Evolutionary conservation across 2,113 vertebrate species (phyloP).

Genomic region (Cottus gobio): DNA sequence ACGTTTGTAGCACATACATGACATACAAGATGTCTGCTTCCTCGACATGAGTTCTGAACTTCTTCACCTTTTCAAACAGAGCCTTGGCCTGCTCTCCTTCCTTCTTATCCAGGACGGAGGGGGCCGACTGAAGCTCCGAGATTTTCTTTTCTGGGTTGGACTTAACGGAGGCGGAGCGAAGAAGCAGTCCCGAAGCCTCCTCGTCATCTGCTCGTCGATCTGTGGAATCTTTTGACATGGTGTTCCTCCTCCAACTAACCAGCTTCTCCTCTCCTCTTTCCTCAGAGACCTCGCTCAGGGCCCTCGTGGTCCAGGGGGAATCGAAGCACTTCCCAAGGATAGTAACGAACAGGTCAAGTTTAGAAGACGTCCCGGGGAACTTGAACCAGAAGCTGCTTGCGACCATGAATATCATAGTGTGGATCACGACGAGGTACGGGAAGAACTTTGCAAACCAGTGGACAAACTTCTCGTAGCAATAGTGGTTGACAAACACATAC

Average conservation of each 20-base stretch:
- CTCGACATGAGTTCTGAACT: conserved; percentile 90
- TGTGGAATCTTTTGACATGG: conserved; percentile 55
- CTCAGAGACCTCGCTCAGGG: conserved; percentile 89
- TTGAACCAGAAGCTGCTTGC: conserved; percentile 95
- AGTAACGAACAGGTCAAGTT: conserved; percentile 92
- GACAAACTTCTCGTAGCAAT: conserved; percentile 90
- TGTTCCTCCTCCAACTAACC: conserved; percentile 71
- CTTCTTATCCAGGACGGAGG: conserved; percentile 88
- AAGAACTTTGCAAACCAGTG: conserved; percentile 95
- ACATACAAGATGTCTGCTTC: conserved; percentile 87
- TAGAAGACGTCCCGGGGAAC: conserved; percentile 92
- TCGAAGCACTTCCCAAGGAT: conserved; percentile 92
- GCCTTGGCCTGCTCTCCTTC: conserved; percentile 93
- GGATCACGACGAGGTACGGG: conserved; percentile 91
- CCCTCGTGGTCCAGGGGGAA: conserved; percentile 91
- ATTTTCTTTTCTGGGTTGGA: conserved; percentile 82
- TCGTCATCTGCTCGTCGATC: conserved; percentile 57
- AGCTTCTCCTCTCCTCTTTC: conserved; percentile 78
- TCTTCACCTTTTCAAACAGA: conserved; percentile 93
- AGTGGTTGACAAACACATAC: conserved; percentile 90
- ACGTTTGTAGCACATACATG: conserved; percentile 91
- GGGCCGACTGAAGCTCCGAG: conserved; percentile 75
- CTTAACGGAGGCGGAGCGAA: conserved; percentile 68
- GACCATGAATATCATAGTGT: conserved; percentile 91
- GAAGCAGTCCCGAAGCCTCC: conserved; percentile 63